These are phyloP conservation scores for Neocloeon triangulifer DNA, from an alignment of 1,140 invertebrate species.

Conservation along the genomic window DNA sequence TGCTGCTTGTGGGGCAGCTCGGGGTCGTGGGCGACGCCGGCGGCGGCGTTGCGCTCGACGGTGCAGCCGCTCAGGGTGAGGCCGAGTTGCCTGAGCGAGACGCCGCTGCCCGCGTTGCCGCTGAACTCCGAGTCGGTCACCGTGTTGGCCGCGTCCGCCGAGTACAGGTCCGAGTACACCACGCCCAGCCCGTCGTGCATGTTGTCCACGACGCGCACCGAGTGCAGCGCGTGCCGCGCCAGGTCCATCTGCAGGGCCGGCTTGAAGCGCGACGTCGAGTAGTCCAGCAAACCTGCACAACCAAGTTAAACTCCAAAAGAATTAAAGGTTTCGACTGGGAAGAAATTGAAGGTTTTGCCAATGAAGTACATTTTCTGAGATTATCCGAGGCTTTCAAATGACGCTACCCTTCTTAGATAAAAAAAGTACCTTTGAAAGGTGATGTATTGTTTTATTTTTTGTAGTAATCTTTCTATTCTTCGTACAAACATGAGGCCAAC, in stretches of 20 bases:
- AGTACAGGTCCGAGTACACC: constrained; percentile 72
- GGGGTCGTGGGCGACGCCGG: constrained; percentile 84
- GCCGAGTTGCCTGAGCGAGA: constrained; percentile 71
- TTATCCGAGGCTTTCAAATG: no score
- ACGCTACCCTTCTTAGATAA: no score
- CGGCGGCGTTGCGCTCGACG: constrained; percentile 64
- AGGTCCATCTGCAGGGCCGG: constrained; percentile 92
- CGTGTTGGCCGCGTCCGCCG: constrained; percentile 60
- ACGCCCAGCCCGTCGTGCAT: constrained; percentile 71
- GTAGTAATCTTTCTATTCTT: no score
- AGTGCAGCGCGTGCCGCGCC: constrained; percentile 72
- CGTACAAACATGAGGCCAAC: no score
- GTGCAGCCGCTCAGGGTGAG: constrained; percentile 45
- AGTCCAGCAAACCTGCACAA: constrained; percentile 89
- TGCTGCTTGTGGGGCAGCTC: constrained; percentile 62
- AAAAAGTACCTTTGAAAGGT: no score
- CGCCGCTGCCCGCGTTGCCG: constrained; percentile 66
- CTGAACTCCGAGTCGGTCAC: constrained; percentile 74
- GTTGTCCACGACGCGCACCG: constrained; percentile 56
- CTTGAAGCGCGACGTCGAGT: constrained; percentile 70
- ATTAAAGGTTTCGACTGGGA: no score
- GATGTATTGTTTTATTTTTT: no score
- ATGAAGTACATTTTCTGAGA: no score
- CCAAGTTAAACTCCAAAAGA: no score
- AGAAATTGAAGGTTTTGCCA: no score